Evolutionary conservation across 2,888 invertebrate species (phyloP), one percentile per base, ranked within the genome.

Genomic region (Belgica antarctica): DNA sequence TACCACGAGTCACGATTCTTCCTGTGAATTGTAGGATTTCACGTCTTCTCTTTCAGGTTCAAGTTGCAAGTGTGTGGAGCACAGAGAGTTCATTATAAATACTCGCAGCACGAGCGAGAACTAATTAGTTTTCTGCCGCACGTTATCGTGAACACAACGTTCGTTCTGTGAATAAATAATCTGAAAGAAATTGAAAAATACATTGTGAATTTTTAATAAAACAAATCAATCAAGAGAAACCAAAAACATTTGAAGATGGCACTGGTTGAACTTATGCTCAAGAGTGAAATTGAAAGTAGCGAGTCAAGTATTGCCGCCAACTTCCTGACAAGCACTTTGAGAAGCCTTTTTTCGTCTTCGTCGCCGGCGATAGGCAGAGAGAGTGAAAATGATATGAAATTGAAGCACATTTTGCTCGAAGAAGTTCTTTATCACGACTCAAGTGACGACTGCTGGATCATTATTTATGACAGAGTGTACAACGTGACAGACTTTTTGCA

Each of bases 381-480:
- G 22, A 66, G 71, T 57, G 46, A 72, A 36, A 57, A 65, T 52
- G 68, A 69, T 15, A 66, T 71, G 59, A 59, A 68, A 47, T 62
- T 79, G 27, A 75, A 76, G 3, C 76, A 76, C 73, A 87, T 90
- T 69, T 83, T 84, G n/a, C 81, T 94, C 66, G 85, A 87, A 63
- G 88, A 93, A 80, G 89, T 94, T 2, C 83, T 88, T 3, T 84
- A 84, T 76, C 94, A 94, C 76, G 92, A 92, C 76, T 82, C 83
- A 17, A 78, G 79, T 4, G 78, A 83, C 12, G 90, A 92, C 76
- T 94, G 93, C 78, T 94, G 94, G 94, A 83, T 93, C 65, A 85
- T 91, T n/a, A 85, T 94, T 61, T 90, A 89, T 78, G 93, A 94
- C 81, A 86, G 89, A 71, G 89, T 94, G 10, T 94, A 92, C 78